These are phyloP conservation scores for Girardinichthys multiradiatus DNA, from an alignment of 2,113 vertebrate species.

Conservation along the genomic window DNA sequence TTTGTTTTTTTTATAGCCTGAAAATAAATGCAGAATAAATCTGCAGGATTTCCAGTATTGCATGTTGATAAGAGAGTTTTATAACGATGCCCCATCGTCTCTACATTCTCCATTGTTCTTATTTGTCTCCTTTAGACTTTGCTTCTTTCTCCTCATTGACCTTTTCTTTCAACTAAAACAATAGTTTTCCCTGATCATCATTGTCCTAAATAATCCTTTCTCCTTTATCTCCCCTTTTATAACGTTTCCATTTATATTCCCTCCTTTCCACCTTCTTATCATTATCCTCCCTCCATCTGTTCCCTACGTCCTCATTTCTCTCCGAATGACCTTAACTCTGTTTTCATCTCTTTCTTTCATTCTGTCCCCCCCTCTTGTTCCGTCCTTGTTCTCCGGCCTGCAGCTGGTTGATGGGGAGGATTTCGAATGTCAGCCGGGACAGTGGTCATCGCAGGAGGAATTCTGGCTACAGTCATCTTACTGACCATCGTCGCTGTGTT, in stretches of 20 bases:
- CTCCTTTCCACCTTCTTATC: background rate
- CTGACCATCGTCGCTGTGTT: slow-evolving; percentile 95
- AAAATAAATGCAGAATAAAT: background rate
- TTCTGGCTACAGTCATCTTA: slow-evolving; percentile 95
- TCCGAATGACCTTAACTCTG: slow-evolving; percentile 1
- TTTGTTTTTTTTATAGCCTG: too few relatives aligned
- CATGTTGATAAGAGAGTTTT: too few relatives aligned
- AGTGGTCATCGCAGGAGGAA: slow-evolving; percentile 98
- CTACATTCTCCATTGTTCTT: too few relatives aligned
- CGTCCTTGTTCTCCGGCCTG: background rate
- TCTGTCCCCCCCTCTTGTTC: background rate
- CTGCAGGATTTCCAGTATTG: too few relatives aligned
- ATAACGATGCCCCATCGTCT: too few relatives aligned
- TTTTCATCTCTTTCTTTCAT: background rate
- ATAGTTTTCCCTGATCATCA: fast-evolving
- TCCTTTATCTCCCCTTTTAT: background rate
- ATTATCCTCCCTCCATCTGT: background rate
- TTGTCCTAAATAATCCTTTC: background rate
- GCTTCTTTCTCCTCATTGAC: background rate
- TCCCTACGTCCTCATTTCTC: background rate
- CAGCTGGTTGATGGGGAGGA: slow-evolving; percentile 91
- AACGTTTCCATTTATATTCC: background rate
- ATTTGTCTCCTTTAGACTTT: background rate
- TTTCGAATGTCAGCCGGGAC: slow-evolving; percentile 99
- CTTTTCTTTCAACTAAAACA: background rate